phyloP scores from a whole-genome alignment of 2,797 vertebrate species.

The Podargus strigoides region DNA sequence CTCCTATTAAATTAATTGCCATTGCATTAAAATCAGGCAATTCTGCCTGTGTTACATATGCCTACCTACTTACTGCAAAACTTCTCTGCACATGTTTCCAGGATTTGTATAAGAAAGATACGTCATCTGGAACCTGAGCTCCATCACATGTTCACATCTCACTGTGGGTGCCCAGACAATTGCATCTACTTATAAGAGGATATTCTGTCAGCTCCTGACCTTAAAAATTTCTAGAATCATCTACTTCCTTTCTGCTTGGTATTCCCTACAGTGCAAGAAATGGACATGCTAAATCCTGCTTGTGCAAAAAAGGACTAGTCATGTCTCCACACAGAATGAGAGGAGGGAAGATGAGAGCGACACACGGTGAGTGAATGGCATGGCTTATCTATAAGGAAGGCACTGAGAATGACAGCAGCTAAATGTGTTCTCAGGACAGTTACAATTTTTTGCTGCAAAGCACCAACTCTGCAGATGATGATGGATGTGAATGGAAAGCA shows the following conservation, averaged over 20 bases:
- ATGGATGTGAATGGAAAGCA: neutral
- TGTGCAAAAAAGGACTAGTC: neutral
- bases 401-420: neutral
- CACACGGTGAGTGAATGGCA: neutral
- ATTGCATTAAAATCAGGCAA: neutral
- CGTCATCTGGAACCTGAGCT: neutral
- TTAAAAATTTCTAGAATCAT: neutral
- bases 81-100: neutral
- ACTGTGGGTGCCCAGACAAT: neutral
- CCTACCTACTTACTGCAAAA: neutral
- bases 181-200: neutral
- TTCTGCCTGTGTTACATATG: neutral
- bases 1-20: neutral
- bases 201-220: neutral
- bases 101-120: neutral
- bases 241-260: neutral
- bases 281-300: neutral
- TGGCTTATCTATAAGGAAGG: neutral
- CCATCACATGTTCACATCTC: neutral
- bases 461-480: neutral
- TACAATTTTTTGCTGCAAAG: neutral
- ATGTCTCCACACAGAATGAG: neutral
- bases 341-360: neutral
- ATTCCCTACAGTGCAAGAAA: neutral
- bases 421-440: neutral